These are phyloP conservation scores for Oriolus oriolus DNA, from an alignment of 2,113 vertebrate species.

Conservation along the genomic window DNA sequence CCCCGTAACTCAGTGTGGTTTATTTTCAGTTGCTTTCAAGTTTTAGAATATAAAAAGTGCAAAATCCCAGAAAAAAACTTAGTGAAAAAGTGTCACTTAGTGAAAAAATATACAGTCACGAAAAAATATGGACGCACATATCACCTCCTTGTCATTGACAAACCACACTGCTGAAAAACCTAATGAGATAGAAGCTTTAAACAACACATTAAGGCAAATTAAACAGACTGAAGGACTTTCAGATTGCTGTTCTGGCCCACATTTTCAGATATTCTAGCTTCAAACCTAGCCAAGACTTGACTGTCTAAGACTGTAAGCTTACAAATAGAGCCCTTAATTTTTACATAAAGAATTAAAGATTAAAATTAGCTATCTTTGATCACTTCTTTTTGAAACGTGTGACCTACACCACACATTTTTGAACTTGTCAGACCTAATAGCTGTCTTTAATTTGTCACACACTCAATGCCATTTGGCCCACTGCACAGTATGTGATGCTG, in stretches of 20 bases:
- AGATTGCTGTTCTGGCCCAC: neutral
- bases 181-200: neutral
- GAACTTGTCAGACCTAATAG: neutral
- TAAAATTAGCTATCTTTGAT: neutral
- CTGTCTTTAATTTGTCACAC: neutral
- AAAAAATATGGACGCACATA: neutral
- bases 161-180: neutral
- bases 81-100: neutral
- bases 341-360: neutral
- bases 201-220: neutral
- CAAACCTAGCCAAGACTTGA: neutral
- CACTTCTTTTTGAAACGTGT: neutral
- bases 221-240: neutral
- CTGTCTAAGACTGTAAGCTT: neutral
- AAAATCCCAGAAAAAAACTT: neutral
- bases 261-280: neutral
- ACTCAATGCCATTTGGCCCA: neutral
- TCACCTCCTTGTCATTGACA: neutral
- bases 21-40: slow-evolving; percentile 25
- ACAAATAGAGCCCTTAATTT: neutral
- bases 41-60: neutral
- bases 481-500: neutral
- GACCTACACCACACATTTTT: neutral
- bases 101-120: neutral
- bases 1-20: neutral